phyloP scores from a whole-genome alignment of 2,113 vertebrate genomes.

The Hiodon alosoides region DNA sequence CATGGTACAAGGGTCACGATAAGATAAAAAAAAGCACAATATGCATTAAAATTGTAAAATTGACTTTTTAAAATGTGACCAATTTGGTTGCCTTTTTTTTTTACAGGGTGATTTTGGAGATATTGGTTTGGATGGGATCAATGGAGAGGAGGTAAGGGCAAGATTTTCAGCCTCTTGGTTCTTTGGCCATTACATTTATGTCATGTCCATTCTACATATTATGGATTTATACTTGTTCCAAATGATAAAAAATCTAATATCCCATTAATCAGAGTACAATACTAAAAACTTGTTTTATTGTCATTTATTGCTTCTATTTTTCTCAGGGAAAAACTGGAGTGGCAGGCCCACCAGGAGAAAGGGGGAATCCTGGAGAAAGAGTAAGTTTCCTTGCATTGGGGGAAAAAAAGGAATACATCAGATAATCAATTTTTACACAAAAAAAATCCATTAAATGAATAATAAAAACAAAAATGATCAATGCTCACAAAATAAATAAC shows the following conservation, averaged over 20 bases:
- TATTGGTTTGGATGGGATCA: conserved; percentile 87
- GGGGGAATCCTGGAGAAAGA: conserved; percentile 72
- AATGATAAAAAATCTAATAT: no score
- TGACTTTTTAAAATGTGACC: no score
- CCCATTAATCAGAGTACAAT: no score
- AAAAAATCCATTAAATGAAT: no score
- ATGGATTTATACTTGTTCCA: neutral
- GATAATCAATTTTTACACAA: no score
- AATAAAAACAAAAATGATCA: no score
- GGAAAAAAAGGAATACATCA: no score
- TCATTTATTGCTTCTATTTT: conserved; percentile 10
- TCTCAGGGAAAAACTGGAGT: conserved; percentile 80
- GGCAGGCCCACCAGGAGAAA: conserved; percentile 77
- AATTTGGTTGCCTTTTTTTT: conserved; percentile 12
- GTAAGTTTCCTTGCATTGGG: conserved; percentile 52
- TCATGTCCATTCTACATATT: neutral
- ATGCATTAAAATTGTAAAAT: no score
- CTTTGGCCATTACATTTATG: neutral
- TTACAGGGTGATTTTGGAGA: conserved; percentile 87
- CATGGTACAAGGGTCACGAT: no score
- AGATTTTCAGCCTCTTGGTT: neutral
- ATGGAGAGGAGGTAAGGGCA: conserved; percentile 80
- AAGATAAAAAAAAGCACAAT: no score
- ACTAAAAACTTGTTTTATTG: no score
- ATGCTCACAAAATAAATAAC: no score